Percentiles rank a stretch among this genome's conserved stretches.
Conservation (phyloP, 2,113 vertebrate species). For the Paratilapia polleni region DNA sequence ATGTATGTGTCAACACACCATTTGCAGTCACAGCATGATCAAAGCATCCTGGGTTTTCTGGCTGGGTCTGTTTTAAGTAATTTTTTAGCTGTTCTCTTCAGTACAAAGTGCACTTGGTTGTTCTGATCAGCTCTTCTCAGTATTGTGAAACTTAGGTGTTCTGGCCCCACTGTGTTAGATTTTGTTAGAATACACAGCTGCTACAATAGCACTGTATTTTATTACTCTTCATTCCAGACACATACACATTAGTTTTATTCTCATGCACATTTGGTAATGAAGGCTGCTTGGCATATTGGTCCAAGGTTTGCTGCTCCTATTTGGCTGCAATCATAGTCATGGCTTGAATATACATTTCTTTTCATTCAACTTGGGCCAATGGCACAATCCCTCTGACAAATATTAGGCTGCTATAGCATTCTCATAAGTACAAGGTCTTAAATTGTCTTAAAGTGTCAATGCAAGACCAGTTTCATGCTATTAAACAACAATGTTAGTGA, state of each 20-base stretch:
- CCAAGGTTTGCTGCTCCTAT: slow-evolving; percentile 62
- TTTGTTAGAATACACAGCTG: slow-evolving; percentile 51
- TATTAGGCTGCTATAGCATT: slow-evolving; percentile 56
- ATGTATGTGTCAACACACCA: slow-evolving; percentile 63
- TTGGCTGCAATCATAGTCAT: slow-evolving; percentile 33
- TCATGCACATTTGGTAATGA: slow-evolving; percentile 59
- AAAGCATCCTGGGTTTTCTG: slow-evolving; percentile 8
- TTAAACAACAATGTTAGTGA: slow-evolving; percentile 25
- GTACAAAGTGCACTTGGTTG: slow-evolving; percentile 58
- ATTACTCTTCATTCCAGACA: slow-evolving; percentile 42
- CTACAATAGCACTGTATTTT: slow-evolving; percentile 49
- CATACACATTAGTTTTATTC: slow-evolving; percentile 32
- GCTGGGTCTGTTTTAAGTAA: slow-evolving; percentile 10
- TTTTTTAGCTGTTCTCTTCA: slow-evolving; percentile 39
- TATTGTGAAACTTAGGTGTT: slow-evolving; percentile 46
- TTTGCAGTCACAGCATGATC: slow-evolving; percentile 41
- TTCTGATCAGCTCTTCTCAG: slow-evolving; percentile 51
- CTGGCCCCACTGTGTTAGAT: slow-evolving; percentile 37
- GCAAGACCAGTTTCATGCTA: slow-evolving; percentile 22
- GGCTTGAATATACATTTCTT: slow-evolving; percentile 39
- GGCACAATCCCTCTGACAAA: slow-evolving; percentile 39
- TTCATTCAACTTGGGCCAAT: slow-evolving; percentile 43
- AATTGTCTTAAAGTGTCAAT: slow-evolving; percentile 8
- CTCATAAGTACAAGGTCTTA: neutral
- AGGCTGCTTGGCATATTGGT: slow-evolving; percentile 63